Conservation (phyloP, 2,888 invertebrate species). For the Zygogramma bicolorata region DNA sequence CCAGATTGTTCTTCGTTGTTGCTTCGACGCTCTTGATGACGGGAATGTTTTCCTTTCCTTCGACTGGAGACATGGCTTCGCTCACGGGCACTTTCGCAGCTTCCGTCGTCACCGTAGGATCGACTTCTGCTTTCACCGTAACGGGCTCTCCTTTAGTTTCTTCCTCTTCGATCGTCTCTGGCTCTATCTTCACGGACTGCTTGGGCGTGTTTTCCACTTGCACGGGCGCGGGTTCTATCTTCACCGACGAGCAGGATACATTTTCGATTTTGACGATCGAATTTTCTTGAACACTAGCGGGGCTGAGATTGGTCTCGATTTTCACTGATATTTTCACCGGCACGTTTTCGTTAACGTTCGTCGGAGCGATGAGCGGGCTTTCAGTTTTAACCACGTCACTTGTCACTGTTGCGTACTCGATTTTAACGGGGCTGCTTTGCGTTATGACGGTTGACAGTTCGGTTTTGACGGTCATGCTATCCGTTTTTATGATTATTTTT, state of each 20-base stretch:
- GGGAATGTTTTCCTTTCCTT: constrained; percentile 72
- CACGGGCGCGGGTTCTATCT: constrained; percentile 36
- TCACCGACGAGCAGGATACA: not conserved
- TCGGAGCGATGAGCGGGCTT: not conserved
- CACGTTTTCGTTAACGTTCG: constrained; percentile 15
- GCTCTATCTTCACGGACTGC: constrained; percentile 24
- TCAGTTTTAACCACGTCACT: constrained; percentile 27
- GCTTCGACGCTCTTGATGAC: constrained; percentile 59
- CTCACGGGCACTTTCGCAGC: constrained; percentile 65
- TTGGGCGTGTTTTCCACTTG: not conserved
- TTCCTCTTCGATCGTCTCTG: constrained; percentile 24
- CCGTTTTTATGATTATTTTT: constrained; percentile 43
- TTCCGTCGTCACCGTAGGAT: constrained; percentile 62
- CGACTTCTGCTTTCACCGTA: constrained; percentile 47
- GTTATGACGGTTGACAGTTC: constrained; percentile 32
- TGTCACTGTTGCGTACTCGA: constrained; percentile 34
- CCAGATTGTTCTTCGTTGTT: constrained; percentile 37
- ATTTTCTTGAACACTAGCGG: constrained; percentile 31
- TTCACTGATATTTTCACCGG: constrained; percentile 36
- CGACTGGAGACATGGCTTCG: constrained; percentile 65
- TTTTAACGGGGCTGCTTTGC: constrained; percentile 35
- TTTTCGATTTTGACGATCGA: constrained; percentile 17
- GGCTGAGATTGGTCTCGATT: constrained; percentile 37
- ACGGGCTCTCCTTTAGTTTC: constrained; percentile 62
- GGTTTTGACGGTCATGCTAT: constrained; percentile 42